phyloP scores from a whole-genome alignment of 2,888 invertebrate species.

The Tenthredo mesomela region DNA sequence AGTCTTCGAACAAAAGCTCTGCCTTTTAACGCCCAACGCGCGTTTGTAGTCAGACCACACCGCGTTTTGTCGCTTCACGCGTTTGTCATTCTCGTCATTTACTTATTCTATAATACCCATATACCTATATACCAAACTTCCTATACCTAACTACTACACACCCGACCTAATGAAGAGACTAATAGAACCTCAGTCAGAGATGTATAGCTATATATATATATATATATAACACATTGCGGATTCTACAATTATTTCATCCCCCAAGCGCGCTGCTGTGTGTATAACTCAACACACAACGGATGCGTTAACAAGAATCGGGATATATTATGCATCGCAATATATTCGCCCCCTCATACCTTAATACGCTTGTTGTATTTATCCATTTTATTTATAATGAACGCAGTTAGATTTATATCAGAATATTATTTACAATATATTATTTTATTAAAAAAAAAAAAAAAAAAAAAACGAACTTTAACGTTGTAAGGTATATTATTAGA shows the following conservation, averaged over 20 bases:
- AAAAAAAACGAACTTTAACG: neutral
- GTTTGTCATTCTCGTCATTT: slow-evolving; percentile 39
- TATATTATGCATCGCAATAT: neutral
- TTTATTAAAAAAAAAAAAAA: neutral
- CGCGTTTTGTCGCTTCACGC: neutral
- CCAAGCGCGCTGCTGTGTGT: neutral
- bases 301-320: neutral
- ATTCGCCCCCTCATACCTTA: neutral
- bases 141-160: too few relatives aligned
- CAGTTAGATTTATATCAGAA: too few relatives aligned
- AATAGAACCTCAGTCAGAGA: neutral
- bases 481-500: neutral
- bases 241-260: neutral
- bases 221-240: neutral
- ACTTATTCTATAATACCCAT: neutral
- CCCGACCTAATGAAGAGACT: neutral
- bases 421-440: too few relatives aligned
- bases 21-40: slow-evolving; percentile 35
- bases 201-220: too few relatives aligned
- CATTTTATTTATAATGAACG: neutral
- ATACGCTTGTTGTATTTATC: neutral
- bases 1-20: slow-evolving; percentile 40
- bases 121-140: neutral
- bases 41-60: slow-evolving; percentile 4
- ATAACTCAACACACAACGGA: neutral